Base-by-base conservation (phyloP, 2,113 vertebrate genomes). In the Melanostigma gelatinosum region DNA sequence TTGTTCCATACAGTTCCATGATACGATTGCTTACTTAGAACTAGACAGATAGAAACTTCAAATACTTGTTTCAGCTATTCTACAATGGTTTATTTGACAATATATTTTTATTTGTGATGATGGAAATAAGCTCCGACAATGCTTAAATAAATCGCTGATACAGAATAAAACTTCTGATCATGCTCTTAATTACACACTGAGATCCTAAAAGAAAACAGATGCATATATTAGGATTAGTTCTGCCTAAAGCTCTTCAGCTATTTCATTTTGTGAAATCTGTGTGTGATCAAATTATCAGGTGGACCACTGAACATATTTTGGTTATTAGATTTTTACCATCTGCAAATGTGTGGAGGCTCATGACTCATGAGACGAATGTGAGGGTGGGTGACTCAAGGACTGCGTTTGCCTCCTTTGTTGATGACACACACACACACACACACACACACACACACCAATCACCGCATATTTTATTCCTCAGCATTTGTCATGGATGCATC, bases 321-420 rank as follows among this genome's bases (percentile, higher is more conserved):
- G 29, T 79, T 61, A 85, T 36, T 15, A 34, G 22, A 69, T 42
- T 52, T 34, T 36, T 58, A 82, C 55, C 13, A 46, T 77, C 64
- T 87, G 75, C 52, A 85, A 66, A 82, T 83, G 77, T 83, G 77
- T 66, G 65, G n/a, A n/a, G 46, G 73, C 57, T 61, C 44, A 66
- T 89, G 82, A 91, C 77, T 86, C 83, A 88, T 72, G 46, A 72
- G 66, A 40, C 62, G 18, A 77, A 27, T 75, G 76, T 73, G 75
- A 78, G 79, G 72, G 69, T 72, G 86, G 82, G 32, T 87, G 86
- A 91, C 77, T 87, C 78, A 55, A 75, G 34, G 52, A 27, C 60
- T 36, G 63, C 64, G 52, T 62, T 81, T 79, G 64, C n/a, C 60
- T 87, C 46, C 66, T 67, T 75, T 74, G 77, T 46, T 85, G 73